Conservation (phyloP, 2,113 vertebrate genomes). For the Lampris incognitus region DNA sequence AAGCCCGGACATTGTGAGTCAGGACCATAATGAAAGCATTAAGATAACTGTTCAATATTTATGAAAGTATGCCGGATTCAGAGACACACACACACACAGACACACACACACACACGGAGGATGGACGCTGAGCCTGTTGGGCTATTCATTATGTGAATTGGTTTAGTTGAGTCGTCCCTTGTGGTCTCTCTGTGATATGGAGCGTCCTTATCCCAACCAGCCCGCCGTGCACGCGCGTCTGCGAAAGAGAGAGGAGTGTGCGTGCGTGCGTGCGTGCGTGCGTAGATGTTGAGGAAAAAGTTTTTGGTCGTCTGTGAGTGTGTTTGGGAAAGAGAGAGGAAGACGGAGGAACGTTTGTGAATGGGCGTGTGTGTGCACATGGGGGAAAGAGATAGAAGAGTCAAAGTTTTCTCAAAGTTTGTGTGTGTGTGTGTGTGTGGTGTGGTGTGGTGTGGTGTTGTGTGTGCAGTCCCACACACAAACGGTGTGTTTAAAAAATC, state of each 20-base stretch:
- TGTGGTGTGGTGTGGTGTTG: no score
- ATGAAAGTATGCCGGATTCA: conserved; percentile 78
- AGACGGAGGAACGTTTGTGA: no score
- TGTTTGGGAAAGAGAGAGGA: conserved; percentile 1
- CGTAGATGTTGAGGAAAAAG: conserved; percentile 1
- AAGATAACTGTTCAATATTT: conserved; percentile 87
- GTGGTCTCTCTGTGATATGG: conserved; percentile 64
- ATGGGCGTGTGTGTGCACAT: background rate
- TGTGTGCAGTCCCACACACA: background rate
- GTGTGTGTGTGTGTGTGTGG: no score
- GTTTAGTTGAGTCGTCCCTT: conserved; percentile 74
- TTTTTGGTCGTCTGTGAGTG: background rate
- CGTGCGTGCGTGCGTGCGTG: conserved; percentile 18
- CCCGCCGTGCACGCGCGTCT: background rate
- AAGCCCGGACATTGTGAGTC: conserved; percentile 77
- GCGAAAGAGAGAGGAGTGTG: conserved; percentile 4
- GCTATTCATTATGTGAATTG: conserved; percentile 77
- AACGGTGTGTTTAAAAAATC: no score
- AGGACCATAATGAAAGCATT: conserved; percentile 82
- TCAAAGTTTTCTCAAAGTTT: background rate
- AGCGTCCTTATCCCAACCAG: conserved; percentile 54
- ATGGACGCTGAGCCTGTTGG: conserved; percentile 52
- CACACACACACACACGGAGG: conserved; percentile 16
- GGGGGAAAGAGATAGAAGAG: background rate
- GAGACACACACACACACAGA: conserved; percentile 25